Percentiles rank a stretch among this genome's conserved stretches.
Conservation (phyloP, 1,140 invertebrate genomes). For the Brachystomella parvula region DNA sequence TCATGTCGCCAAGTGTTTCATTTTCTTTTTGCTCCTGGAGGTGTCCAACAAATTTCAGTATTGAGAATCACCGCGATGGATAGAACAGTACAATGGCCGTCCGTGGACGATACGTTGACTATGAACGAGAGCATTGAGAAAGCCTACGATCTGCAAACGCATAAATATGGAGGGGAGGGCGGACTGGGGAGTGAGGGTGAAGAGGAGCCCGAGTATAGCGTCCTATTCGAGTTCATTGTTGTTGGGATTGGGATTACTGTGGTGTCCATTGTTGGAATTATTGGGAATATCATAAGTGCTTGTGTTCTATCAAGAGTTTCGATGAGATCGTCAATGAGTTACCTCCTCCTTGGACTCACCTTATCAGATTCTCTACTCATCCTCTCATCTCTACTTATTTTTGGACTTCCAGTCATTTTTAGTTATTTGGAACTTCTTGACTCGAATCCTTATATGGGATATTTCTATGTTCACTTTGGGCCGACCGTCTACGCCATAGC, state of each 20-base stretch:
- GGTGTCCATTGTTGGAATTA: constrained; percentile 70
- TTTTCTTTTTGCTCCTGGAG: too few species aligned
- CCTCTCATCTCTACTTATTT: neutral
- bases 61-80: too few species aligned
- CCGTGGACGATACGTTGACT: too few species aligned
- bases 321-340: constrained; percentile 90
- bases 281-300: constrained; percentile 85
- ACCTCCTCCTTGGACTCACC: constrained; percentile 77
- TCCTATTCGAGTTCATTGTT: constrained; percentile 61
- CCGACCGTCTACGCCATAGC: constrained; percentile 1
- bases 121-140: neutral
- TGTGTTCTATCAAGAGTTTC: constrained; percentile 79
- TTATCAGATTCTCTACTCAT: constrained; percentile 57
- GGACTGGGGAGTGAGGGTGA: neutral
- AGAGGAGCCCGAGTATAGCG: constrained; percentile 45
- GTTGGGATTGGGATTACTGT: constrained; percentile 75
- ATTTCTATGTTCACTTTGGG: neutral
- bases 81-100: too few species aligned
- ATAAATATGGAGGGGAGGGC: neutral
- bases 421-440: neutral
- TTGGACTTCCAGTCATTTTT: neutral
- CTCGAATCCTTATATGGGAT: neutral
- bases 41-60: too few species aligned
- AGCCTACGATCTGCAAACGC: neutral
- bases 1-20: too few species aligned